Base-by-base conservation (phyloP, 2,113 vertebrate genomes). In the Cebidichthys violaceus region DNA sequence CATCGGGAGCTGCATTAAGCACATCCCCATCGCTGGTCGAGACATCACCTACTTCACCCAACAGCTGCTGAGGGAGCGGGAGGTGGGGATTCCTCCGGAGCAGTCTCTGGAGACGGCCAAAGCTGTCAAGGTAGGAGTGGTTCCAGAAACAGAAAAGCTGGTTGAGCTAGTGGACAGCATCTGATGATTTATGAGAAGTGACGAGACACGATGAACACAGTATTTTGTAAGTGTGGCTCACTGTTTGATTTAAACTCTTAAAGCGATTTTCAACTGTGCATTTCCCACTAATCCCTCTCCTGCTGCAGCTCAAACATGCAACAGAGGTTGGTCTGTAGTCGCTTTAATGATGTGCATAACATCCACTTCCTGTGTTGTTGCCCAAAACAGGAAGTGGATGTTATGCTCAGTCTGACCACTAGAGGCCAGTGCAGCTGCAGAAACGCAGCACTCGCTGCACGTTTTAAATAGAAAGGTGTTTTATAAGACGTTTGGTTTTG, bases 21-120 rank as follows among this genome's bases (percentile, higher is more conserved):
- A 99, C 96, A 99, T 99, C 94, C 98, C 98, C 89, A 99, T 99
- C 24, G 98, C 98, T 0, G 98, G 98, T 7, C 94, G 98, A 77
- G 98, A 99, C 95, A 99, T 99, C 92, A 99, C 98, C 0, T 99
- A 99, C 94, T 99, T 99, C 94, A 99, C 96, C 90, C 98, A 99
- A 88, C 98, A 99, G 89, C 89, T 99, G 87, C 94, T 99, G 92
- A 95, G 98, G 88, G 98, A 99, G 54, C 91, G 98, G 75, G 98
- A 99, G 95, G 97, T 99, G 94, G 98, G 98, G 87, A 99, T 99
- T 59, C 98, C 98, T 79, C 98, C 98, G 0, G 98, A 99, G 27
- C 98, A 99, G 86, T 99, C 97, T 31, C 93, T 99, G 95, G 98
- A 99, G 95, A 99, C 98, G 17, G 98, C 98, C 64, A 99, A 99